These are phyloP conservation scores for Callyntrura sp. DNA, from an alignment of 2,888 invertebrate genomes.

Conservation along the genomic window DNA sequence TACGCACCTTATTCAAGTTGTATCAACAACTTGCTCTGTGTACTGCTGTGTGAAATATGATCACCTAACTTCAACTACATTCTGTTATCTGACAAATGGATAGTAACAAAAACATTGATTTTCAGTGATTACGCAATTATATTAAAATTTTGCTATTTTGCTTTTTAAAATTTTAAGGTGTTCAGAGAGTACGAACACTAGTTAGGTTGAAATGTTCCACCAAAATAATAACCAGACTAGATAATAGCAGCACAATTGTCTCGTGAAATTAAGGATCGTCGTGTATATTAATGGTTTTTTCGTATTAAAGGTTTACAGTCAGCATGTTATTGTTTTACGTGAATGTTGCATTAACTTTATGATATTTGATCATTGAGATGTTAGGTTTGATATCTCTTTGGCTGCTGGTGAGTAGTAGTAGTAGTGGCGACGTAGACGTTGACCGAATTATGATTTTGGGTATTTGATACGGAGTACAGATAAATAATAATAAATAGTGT, in stretches of 20 bases:
- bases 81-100: no score
- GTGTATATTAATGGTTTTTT: no score
- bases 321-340: neutral
- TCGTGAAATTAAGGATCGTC: no score
- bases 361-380: neutral
- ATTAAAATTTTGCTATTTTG: neutral
- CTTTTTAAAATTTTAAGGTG: no score
- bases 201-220: no score
- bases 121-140: neutral
- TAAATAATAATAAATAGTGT: neutral
- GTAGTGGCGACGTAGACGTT: neutral
- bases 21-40: constrained; percentile 42
- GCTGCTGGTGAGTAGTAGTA: no score
- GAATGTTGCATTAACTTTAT: neutral
- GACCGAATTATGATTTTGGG: constrained; percentile 8
- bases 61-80: no score
- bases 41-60: constrained; percentile 9
- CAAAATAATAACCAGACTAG: no score
- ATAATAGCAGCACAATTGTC: no score
- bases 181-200: no score
- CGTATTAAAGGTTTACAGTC: neutral
- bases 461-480: neutral
- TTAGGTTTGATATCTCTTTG: neutral
- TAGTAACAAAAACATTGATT: no score
- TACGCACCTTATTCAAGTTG: constrained; percentile 59